These are phyloP conservation scores for Aphidoletes aphidimyza DNA, from an alignment of 2,888 invertebrate genomes.

Conservation along the genomic window DNA sequence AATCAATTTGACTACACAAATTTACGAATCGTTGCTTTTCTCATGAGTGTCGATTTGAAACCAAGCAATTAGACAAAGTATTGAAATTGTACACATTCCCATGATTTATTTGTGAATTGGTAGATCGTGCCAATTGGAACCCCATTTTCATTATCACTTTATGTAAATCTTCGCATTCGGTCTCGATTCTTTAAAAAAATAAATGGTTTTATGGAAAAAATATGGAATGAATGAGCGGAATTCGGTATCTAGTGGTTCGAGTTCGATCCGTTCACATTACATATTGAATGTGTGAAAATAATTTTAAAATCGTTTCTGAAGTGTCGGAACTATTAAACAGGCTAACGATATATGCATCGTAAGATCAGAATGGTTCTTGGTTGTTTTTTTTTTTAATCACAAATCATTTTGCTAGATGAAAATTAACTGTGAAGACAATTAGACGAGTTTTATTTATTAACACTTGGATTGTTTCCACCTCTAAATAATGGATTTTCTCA, in stretches of 20 bases:
- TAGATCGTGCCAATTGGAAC: constrained; percentile 40
- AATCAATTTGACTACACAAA: not conserved
- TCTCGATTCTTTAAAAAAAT: not conserved
- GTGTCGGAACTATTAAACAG: not conserved
- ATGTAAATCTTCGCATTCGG: not conserved
- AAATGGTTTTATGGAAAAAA: constrained; percentile 7
- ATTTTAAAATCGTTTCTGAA: not conserved
- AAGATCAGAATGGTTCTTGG: not conserved
- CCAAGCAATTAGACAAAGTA: not conserved
- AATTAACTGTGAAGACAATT: constrained; percentile 53
- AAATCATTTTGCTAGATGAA: constrained; percentile 20
- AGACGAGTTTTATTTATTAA: constrained; percentile 50
- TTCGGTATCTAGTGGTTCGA: not conserved
- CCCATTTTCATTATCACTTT: constrained; percentile 31
- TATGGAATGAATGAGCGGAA: constrained; percentile 1
- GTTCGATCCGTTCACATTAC: not conserved
- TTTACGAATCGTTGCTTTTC: not conserved
- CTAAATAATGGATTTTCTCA: constrained; percentile 41
- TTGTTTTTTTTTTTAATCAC: not conserved
- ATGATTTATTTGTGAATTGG: constrained; percentile 1
- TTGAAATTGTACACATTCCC: constrained; percentile 42
- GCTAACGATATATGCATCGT: not conserved
- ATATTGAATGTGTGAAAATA: constrained; percentile 7
- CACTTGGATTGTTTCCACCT: not conserved
- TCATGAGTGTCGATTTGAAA: not conserved